Conservation (phyloP, 2,113 vertebrate genomes). For the human region DNA sequence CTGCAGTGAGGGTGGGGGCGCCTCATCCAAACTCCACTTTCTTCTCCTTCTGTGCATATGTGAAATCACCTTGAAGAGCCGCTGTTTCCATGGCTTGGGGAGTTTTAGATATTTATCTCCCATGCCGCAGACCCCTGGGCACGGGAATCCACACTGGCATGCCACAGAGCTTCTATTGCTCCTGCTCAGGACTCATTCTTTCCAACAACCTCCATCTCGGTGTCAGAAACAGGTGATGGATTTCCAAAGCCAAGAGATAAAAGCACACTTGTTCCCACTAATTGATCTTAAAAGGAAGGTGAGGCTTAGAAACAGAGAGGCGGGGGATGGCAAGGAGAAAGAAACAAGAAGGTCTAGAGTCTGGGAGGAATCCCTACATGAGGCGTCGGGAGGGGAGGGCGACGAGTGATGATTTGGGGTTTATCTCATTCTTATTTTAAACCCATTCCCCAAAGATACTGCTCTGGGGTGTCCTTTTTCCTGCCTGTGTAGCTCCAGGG, state of each 20-base stretch:
- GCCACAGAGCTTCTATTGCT: neutral
- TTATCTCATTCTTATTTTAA: neutral
- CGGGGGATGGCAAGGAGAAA: neutral
- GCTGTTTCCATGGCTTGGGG: slow-evolving; percentile 1
- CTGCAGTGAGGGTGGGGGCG: neutral
- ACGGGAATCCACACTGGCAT: neutral
- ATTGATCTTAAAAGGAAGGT: slow-evolving; percentile 53
- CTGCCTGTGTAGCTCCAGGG: neutral
- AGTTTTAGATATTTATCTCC: slow-evolving; percentile 33
- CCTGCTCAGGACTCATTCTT: neutral
- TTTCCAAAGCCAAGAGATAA: slow-evolving; percentile 60
- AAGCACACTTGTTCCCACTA: neutral
- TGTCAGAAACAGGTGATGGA: neutral
- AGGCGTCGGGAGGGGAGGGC: neutral
- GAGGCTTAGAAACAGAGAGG: neutral
- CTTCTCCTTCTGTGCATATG: neutral
- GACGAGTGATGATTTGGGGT: neutral
- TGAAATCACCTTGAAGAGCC: slow-evolving; percentile 26
- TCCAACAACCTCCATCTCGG: neutral
- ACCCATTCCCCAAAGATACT: neutral
- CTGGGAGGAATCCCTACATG: neutral
- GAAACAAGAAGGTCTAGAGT: neutral
- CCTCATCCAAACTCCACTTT: neutral
- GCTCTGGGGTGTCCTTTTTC: neutral
- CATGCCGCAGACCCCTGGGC: neutral